Conservation (phyloP, 1,140 invertebrate species). For the Pantala flavescens region DNA sequence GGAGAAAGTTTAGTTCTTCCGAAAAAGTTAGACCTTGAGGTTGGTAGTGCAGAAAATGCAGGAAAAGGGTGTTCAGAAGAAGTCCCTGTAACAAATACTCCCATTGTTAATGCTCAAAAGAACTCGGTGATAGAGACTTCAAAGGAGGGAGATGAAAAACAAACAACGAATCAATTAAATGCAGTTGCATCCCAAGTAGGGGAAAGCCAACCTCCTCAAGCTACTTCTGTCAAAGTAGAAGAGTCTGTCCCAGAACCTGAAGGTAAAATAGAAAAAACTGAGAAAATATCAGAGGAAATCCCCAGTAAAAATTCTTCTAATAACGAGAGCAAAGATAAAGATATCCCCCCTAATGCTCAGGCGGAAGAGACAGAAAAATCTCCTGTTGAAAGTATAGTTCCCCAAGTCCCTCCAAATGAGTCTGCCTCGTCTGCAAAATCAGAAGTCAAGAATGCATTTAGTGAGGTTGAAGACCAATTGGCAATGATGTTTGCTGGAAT, state of each 20-base stretch:
- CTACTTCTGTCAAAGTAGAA: background rate
- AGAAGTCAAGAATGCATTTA: background rate
- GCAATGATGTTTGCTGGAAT: background rate
- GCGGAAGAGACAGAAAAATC: too few species aligned
- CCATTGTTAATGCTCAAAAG: background rate
- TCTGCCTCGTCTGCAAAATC: background rate
- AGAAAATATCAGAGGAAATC: background rate
- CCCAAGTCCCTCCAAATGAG: background rate
- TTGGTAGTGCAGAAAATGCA: background rate
- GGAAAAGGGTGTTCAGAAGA: background rate
- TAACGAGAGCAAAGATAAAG: background rate
- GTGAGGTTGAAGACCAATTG: background rate
- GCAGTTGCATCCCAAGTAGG: background rate
- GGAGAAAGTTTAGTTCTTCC: background rate
- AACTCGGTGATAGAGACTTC: background rate
- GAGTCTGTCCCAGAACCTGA: background rate
- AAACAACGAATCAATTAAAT: background rate
- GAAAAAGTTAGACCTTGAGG: background rate
- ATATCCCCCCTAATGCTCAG: background rate
- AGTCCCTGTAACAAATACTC: background rate
- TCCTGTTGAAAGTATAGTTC: background rate
- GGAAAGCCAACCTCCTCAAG: background rate
- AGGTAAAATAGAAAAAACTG: background rate
- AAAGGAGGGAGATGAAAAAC: background rate
- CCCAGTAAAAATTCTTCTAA: background rate